Percentiles rank a stretch among this genome's conserved stretches.
Evolutionary conservation across 2,888 invertebrate species (phyloP).

Genomic region (Poecilobothrus nobilitatus): DNA sequence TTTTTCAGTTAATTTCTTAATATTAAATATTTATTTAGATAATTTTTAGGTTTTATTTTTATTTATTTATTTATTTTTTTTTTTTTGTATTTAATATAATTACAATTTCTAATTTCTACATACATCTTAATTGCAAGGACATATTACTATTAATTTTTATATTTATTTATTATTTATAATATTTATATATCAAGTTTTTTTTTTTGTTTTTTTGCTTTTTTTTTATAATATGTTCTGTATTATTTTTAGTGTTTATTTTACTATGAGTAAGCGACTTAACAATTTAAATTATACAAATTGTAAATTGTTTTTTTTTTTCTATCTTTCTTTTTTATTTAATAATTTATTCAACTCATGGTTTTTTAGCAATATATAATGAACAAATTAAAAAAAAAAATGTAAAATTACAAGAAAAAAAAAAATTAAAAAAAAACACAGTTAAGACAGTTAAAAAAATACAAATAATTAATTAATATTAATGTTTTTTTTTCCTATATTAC

Average conservation of each 20-base stretch:
- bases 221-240: neutral
- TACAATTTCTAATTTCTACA: neutral
- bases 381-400: too few relatives aligned
- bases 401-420: neutral
- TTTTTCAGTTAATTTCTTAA: neutral
- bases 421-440: neutral
- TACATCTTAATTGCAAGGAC: conserved; percentile 3
- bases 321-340: neutral
- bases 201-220: too few relatives aligned
- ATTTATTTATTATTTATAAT: neutral
- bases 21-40: too few relatives aligned
- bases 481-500: neutral
- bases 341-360: neutral
- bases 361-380: too few relatives aligned
- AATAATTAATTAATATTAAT: neutral
- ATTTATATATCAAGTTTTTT: neutral
- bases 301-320: neutral
- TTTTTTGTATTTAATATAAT: neutral
- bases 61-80: neutral
- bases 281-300: neutral
- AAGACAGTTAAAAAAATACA: neutral
- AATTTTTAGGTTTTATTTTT: too few relatives aligned
- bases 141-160: neutral
- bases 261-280: neutral
- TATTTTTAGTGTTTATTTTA: neutral